Evolutionary conservation across 2,888 invertebrate genomes (phyloP), one percentile per base, ranked within the genome.

Genomic region (Agriopis marginaria): DNA sequence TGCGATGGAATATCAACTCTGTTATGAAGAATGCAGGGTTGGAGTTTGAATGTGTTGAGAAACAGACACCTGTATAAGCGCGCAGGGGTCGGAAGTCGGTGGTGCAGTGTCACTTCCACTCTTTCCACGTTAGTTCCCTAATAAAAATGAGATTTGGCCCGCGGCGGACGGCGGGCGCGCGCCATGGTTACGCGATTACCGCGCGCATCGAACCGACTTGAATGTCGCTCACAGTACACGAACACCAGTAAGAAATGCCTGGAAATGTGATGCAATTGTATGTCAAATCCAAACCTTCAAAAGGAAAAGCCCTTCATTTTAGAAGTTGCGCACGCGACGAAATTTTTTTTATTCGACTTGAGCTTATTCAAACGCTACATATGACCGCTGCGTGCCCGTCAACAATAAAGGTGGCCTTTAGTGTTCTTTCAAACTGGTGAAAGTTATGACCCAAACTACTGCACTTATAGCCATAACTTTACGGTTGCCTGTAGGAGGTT

Each of bases 71-170:
- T 92, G 92, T 92, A 87, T 85, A 88, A 83, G 82, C 85, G 84
- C 80, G 85, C 83, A 81, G 88, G 84, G 90, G 89, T 90, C 89
- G 92, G 92, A 92, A 92, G 91, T 91, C 87, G 86, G 86, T 87
- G 89, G 88, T 93, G 93, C 93, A 93, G 88, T 91, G 93, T 93
- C 92, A 92, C 91, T 93, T 90, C 91, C 90, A 91, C 91, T 90
- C 86, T 86, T 87, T 88, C 89, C 89, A 90, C 91, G 86, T 89
- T 87, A 88, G 88, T 91, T 88, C 90, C 86, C 89, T 88, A 89
- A 90, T 92, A 92, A 90, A 91, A 92, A 90, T 88, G 89, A 88
- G 90, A 92, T 92, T 92, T 88, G 86, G 83, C 86, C 82, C 79
- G 77, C 70, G 72, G 67, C 70, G 66, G 49, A 69, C 50, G 55